phyloP scores from a whole-genome alignment of 2,888 invertebrate genomes.

The Adineta ricciae region DNA sequence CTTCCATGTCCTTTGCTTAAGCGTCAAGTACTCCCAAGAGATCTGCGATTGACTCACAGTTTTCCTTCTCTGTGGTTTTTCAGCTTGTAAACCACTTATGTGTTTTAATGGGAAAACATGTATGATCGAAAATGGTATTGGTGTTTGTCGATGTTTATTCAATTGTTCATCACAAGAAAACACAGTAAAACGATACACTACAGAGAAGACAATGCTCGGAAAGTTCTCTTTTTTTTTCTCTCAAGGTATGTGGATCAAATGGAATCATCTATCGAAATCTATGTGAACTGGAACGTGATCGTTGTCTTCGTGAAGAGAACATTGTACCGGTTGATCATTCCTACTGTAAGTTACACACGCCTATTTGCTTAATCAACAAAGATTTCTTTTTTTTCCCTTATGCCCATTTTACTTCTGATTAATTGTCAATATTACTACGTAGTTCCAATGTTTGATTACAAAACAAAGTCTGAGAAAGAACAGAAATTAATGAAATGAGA shows the following conservation, averaged over 20 bases:
- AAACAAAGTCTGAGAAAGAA: neutral
- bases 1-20: neutral
- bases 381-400: neutral
- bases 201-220: neutral
- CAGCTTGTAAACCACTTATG: neutral
- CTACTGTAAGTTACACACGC: neutral
- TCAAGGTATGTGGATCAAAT: neutral
- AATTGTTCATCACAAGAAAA: neutral
- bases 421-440: neutral
- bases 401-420: neutral
- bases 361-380: neutral
- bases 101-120: constrained; percentile 14
- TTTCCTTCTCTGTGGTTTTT: neutral
- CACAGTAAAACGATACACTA: too few species aligned
- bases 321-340: neutral
- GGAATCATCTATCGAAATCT: neutral
- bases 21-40: neutral
- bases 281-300: constrained; percentile 18
- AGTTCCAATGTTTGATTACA: neutral
- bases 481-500: neutral
- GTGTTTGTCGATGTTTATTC: neutral
- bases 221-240: neutral
- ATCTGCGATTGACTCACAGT: neutral
- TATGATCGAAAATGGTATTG: constrained; percentile 10
- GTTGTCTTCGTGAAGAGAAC: neutral